These are phyloP conservation scores for Melinaea menophilus DNA, from an alignment of 2,888 invertebrate genomes.

Conservation along the genomic window DNA sequence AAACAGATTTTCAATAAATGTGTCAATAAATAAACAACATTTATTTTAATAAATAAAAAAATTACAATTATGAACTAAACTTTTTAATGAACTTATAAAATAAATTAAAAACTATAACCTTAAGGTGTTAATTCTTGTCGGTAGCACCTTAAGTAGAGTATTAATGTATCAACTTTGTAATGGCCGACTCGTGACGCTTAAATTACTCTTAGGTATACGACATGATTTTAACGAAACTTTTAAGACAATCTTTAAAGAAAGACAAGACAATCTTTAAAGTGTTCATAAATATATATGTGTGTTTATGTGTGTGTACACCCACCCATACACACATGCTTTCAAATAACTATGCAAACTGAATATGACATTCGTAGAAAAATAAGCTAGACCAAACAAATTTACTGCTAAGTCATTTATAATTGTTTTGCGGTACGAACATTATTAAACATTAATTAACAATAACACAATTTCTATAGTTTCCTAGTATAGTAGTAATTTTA, in stretches of 20 bases:
- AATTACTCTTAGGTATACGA: slow-evolving; percentile 35
- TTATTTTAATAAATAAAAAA: too few species aligned
- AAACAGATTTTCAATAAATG: too few species aligned
- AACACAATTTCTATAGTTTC: too few species aligned
- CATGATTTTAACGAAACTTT: slow-evolving; percentile 24
- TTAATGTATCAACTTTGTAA: slow-evolving; percentile 56
- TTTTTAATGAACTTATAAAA: slow-evolving; percentile 2
- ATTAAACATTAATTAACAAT: not conserved
- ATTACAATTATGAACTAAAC: too few species aligned
- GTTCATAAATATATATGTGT: too few species aligned
- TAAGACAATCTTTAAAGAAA: not conserved
- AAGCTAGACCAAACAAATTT: not conserved
- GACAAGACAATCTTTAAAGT: too few species aligned
- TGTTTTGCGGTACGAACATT: not conserved
- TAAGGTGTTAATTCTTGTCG: slow-evolving; percentile 20
- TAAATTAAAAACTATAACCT: slow-evolving; percentile 4
- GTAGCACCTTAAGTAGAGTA: slow-evolving; percentile 39
- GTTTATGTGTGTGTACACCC: too few species aligned
- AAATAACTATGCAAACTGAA: not conserved
- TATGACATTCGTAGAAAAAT: not conserved
- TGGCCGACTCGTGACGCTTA: slow-evolving; percentile 50
- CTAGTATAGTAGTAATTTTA: too few species aligned
- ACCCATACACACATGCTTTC: too few species aligned
- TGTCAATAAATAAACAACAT: too few species aligned
- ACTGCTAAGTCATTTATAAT: slow-evolving; percentile 3